Percentiles rank a stretch among this genome's conserved stretches.
Conservation (phyloP, 2,113 vertebrate species). For the Callospermophilus lateralis region DNA sequence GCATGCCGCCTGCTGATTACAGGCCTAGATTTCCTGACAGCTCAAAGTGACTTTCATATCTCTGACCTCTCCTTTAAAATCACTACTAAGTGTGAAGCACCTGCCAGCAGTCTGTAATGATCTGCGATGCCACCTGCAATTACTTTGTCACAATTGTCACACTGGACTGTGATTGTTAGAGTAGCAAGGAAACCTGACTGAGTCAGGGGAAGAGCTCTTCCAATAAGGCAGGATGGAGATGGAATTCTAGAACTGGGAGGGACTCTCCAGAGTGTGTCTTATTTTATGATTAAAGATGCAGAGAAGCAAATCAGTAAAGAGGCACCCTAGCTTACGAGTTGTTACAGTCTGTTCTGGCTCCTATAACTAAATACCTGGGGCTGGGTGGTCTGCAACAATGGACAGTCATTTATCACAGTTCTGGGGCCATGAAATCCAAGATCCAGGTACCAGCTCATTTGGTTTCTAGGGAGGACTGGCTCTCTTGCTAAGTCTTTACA, state of each 20-base stretch:
- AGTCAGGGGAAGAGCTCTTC: not conserved
- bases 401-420: not conserved
- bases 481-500: not conserved
- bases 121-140: not conserved
- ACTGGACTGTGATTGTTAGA: too few relatives aligned
- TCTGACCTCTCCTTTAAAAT: not conserved
- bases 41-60: not conserved
- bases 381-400: not conserved
- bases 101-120: not conserved
- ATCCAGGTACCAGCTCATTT: not conserved
- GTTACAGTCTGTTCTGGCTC: not conserved
- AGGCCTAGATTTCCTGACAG: not conserved
- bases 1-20: too few relatives aligned
- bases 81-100: not conserved
- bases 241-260: not conserved
- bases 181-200: not conserved
- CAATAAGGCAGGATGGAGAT: not conserved
- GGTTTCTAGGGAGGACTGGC: not conserved
- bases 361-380: not conserved
- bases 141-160: not conserved
- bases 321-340: not conserved
- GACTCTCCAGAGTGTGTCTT: not conserved
- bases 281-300: not conserved
- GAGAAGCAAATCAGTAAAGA: not conserved
- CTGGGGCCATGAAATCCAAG: not conserved